phyloP scores from a whole-genome alignment of 1,140 invertebrate species.

The Hesperophylax magnus region DNA sequence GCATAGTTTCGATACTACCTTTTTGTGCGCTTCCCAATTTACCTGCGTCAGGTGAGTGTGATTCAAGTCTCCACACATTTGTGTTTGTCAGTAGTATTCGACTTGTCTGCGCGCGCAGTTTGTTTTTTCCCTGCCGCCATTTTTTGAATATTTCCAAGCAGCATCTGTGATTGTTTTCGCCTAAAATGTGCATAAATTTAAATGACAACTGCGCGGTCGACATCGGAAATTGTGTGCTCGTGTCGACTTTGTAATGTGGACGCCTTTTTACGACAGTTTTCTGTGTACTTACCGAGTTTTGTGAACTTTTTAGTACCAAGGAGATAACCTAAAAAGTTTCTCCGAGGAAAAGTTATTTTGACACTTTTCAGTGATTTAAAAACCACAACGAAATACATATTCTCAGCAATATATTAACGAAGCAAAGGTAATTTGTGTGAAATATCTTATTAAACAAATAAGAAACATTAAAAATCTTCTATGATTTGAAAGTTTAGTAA shows the following conservation, averaged over 20 bases:
- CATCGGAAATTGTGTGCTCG: neutral
- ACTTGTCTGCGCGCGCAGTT: slow-evolving; percentile 33
- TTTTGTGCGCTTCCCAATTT: neutral
- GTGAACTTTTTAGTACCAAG: neutral
- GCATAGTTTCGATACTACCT: neutral
- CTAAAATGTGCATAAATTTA: slow-evolving; percentile 8
- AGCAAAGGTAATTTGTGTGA: too few species aligned
- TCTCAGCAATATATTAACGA: too few species aligned
- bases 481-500: too few species aligned
- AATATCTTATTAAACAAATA: too few species aligned
- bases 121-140: slow-evolving; percentile 37
- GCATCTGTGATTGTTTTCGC: slow-evolving; percentile 30
- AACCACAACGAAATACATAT: too few species aligned
- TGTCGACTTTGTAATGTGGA: neutral
- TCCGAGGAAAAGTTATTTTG: neutral
- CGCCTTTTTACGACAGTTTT: neutral
- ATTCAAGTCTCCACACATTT: neutral
- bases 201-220: neutral
- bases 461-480: too few species aligned
- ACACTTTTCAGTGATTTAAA: neutral
- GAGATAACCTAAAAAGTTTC: neutral
- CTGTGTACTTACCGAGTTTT: neutral
- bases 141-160: neutral
- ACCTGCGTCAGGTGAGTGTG: neutral
- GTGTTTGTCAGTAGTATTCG: slow-evolving; percentile 17